Evolutionary conservation across 2,888 invertebrate species (phyloP).

Genomic region (Coremacera marginata): DNA sequence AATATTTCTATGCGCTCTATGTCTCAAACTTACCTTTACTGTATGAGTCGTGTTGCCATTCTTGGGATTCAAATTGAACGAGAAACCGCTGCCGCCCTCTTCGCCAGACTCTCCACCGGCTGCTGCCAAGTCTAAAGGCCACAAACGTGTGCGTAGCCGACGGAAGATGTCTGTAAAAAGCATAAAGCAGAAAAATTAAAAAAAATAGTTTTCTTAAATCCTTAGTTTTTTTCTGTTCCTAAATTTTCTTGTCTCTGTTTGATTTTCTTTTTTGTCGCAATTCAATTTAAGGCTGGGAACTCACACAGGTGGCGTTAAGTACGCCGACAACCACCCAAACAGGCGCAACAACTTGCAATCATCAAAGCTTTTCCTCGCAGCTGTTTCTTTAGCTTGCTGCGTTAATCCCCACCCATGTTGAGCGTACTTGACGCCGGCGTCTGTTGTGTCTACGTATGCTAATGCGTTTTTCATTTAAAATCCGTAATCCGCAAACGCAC

Average conservation of each 20-base stretch:
- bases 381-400: not conserved
- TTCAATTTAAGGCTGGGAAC: constrained; percentile 55
- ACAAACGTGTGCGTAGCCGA: constrained; percentile 62
- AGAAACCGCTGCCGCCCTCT: constrained; percentile 43
- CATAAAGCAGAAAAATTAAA: not conserved
- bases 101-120: constrained; percentile 49
- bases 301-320: constrained; percentile 63
- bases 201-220: not conserved
- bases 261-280: not conserved
- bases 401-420: not conserved
- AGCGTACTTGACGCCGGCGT: not conserved
- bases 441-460: constrained; percentile 50
- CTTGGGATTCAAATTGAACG: constrained; percentile 51
- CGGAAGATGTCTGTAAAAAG: constrained; percentile 62
- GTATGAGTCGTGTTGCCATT: constrained; percentile 68
- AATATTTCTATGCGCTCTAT: no score
- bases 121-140: constrained; percentile 48
- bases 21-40: constrained; percentile 60
- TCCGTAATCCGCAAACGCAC: constrained; percentile 62
- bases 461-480: constrained; percentile 61
- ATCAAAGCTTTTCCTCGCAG: not conserved
- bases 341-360: not conserved
- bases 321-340: constrained; percentile 46
- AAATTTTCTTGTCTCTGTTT: not conserved
- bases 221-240: not conserved